Conservation (phyloP, 2,888 invertebrate genomes). For the Cistogaster globosa region DNA sequence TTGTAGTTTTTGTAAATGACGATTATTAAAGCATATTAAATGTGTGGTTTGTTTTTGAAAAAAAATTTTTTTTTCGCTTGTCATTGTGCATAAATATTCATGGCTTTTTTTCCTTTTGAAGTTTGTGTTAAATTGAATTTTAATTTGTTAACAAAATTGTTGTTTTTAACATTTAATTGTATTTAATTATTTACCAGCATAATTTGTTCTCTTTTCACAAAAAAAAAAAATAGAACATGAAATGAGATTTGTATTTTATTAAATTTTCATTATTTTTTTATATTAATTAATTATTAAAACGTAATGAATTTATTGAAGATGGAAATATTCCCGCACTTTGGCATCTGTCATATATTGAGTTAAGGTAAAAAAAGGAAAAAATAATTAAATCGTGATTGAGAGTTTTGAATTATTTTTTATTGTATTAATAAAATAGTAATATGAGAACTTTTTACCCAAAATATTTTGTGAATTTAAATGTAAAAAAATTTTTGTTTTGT, state of each 20-base stretch:
- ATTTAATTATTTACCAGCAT: conserved; percentile 68
- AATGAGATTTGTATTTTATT: conserved; percentile 57
- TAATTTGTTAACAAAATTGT: conserved; percentile 68
- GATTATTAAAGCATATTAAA: conserved; percentile 71
- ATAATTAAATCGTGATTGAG: conserved; percentile 41
- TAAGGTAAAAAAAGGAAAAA: neutral
- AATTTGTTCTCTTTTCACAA: conserved; percentile 37
- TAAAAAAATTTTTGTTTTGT: neutral
- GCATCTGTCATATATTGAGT: neutral
- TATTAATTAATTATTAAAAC: conserved; percentile 59
- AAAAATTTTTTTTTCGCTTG: conserved; percentile 40
- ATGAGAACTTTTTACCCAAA: too few species aligned
- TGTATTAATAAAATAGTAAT: too few species aligned
- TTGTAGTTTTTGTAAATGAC: conserved; percentile 44
- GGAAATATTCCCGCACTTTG: neutral
- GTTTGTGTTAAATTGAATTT: conserved; percentile 69
- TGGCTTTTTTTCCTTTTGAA: conserved; percentile 28
- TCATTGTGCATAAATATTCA: conserved; percentile 31
- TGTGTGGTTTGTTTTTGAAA: conserved; percentile 61
- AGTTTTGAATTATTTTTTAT: conserved; percentile 1
- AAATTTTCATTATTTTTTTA: conserved; percentile 48
- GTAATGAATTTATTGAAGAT: conserved; percentile 46
- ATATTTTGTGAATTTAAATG: neutral
- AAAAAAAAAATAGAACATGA: conserved; percentile 16
- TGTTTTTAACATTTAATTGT: conserved; percentile 68